A percentile compares a stretch with the other conserved stretches of the same genome.
phyloP scores from a whole-genome alignment of 2,797 vertebrate genomes.

The Megalops cyprinoides region DNA sequence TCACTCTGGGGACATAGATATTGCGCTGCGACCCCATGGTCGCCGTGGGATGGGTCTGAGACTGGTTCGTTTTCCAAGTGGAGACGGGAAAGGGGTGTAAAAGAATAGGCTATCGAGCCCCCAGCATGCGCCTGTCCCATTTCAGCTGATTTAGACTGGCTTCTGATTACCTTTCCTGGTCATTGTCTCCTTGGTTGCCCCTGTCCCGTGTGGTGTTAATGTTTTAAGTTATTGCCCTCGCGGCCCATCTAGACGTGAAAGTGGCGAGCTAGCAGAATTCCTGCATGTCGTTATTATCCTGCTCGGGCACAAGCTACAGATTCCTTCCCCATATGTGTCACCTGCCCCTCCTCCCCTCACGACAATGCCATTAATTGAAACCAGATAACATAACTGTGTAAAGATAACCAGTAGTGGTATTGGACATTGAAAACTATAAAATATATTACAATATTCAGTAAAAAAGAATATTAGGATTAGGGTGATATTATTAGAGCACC shows the following conservation, averaged over 20 bases:
- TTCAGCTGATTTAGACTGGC: constrained; percentile 28
- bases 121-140: constrained; percentile 31
- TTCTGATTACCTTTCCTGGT: constrained; percentile 19
- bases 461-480: too few relatives aligned
- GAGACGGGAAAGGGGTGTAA: constrained; percentile 7
- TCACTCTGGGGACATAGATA: constrained; percentile 20
- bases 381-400: too few relatives aligned
- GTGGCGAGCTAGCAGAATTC: not conserved
- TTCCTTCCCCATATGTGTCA: too few relatives aligned
- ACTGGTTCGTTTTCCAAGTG: not conserved
- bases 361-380: too few relatives aligned
- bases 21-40: not conserved
- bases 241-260: constrained; percentile 5
- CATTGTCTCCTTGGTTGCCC: constrained; percentile 7
- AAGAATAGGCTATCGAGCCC: constrained; percentile 6
- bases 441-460: too few relatives aligned
- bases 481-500: too few relatives aligned
- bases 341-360: too few relatives aligned
- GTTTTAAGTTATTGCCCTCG: constrained; percentile 27
- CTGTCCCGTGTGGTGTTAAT: not conserved
- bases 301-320: not conserved
- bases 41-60: constrained; percentile 13
- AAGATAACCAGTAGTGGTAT: too few relatives aligned
- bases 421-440: too few relatives aligned
- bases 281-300: not conserved